Evolutionary conservation across 2,113 vertebrate genomes (phyloP), one percentile per base, ranked within the genome.

Genomic region (Scomber colias): DNA sequence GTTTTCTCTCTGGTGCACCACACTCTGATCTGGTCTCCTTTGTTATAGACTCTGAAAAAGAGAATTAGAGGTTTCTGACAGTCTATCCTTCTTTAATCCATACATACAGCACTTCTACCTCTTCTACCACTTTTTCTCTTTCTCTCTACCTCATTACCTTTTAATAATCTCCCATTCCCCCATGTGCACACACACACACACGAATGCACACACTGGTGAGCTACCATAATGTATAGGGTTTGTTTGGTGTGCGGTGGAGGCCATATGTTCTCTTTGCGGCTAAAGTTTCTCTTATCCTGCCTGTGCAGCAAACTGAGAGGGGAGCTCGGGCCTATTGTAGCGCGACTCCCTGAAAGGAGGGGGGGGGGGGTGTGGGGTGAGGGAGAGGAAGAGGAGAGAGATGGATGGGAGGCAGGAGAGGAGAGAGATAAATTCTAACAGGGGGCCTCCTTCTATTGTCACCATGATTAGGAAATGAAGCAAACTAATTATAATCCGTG

Each of bases 221-320:
- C 35, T 45, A 54, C 19, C 21, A 21, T 74, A 55, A 76, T 56
- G 48, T 79, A 76, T 24, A 71, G 57, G 61, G 77, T 67, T 75
- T 75, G 64, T 83, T 85, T 77, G 73, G 27, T 53, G 62, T 16
- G 46, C 3, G 27, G 54, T 44, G 46, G 48, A 79, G 82, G 55
- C 78, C 86, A 78, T 83, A 80, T 86, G 87, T 73, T 86, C 68
- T 78, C 16, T 63, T 63, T 46, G 46, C 3, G 0, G 87, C 69
- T 89, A 71, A 83, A 81, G 79, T 87, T 82, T 85, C 82, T 82
- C 79, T 90, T 82, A 83, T 89, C 81, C 89, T 60, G 83, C 55
- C 75, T 80, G 31, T 74, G 74, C 85, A 87, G 88, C 35, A 64
- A 67, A 74, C 62, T 45, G 73, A 79, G 82, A 71, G 17, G 68